Percentiles rank a stretch among this genome's conserved stretches.
These are phyloP conservation scores for Podarcis muralis DNA, from an alignment of 2,113 vertebrate species.

Conservation along the genomic window DNA sequence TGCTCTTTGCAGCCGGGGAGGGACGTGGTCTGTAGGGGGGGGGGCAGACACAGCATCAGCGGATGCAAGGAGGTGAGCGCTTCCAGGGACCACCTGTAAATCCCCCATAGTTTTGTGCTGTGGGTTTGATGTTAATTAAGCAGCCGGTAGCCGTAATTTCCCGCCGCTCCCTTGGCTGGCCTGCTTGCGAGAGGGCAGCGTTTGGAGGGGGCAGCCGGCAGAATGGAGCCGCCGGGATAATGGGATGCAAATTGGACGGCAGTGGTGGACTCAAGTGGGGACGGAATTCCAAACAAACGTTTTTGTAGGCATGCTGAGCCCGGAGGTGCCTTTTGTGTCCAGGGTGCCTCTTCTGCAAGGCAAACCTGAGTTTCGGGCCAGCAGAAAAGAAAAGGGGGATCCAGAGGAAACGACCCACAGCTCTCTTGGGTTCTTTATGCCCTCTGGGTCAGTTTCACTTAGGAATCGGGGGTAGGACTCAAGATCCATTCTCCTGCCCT, in stretches of 20 bases:
- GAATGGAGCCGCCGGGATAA: slow-evolving; percentile 69
- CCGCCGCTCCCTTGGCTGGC: slow-evolving; percentile 64
- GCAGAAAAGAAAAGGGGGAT: slow-evolving; percentile 7
- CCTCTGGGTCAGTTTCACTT: slow-evolving; percentile 65
- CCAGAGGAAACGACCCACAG: slow-evolving; percentile 66
- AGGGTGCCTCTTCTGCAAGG: neutral
- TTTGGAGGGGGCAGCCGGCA: slow-evolving; percentile 63
- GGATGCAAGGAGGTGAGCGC: slow-evolving; percentile 26
- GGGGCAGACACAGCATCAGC: slow-evolving; percentile 28
- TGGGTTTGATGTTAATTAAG: slow-evolving; percentile 76
- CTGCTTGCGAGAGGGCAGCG: slow-evolving; percentile 68
- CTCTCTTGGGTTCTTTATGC: slow-evolving; percentile 66
- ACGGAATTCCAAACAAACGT: slow-evolving; percentile 60
- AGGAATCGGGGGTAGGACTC: slow-evolving; percentile 44
- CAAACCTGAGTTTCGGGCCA: neutral
- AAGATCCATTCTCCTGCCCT: neutral
- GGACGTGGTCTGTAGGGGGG: no score
- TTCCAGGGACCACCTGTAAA: slow-evolving; percentile 73
- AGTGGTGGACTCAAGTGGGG: slow-evolving; percentile 59
- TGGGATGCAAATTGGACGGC: slow-evolving; percentile 75
- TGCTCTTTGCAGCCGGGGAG: slow-evolving; percentile 50
- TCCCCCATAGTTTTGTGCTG: slow-evolving; percentile 69
- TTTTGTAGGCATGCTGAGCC: slow-evolving; percentile 50
- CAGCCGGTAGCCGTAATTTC: slow-evolving; percentile 68
- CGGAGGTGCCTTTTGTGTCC: neutral